Evolutionary conservation across 2,888 invertebrate species (phyloP), one percentile per base, ranked within the genome.

Genomic region (Lycaena phlaeas): DNA sequence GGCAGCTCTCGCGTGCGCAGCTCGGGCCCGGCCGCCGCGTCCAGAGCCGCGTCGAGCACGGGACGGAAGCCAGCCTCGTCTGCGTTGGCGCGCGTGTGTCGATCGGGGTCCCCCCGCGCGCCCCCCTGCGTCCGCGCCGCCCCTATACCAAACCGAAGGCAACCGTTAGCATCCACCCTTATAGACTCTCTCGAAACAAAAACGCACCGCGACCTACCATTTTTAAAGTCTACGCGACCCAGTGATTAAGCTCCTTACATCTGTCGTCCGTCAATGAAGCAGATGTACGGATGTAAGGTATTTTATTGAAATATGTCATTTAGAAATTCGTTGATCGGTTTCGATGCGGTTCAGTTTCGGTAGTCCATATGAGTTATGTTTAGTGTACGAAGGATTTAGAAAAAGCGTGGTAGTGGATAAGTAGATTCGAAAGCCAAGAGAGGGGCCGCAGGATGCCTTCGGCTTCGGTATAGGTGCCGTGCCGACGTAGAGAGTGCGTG

Each of bases 111-210:
- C 25, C 28, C 46, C 46, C 50, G 62, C 62, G 67, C 77, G 45
- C 47, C 45, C 40, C 37, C 46, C 46, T 49, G 56, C 56, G 50
- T 57, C 41, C 52, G 49, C 49, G 49, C 76, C 81, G 81, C 87
- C 89, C 90, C 91, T 91, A 90, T 88, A 89, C 90, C 68, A 74
- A 92, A 92, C 93, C 92, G 91, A 91, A 91, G 92, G 92, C 92
- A 90, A 89, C 89, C 78, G 70, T 59, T 57, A 56, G 50, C 38
- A 42, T 30, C 27, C n/a, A n/a, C n/a, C 43, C 50, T 48, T 30
- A 30, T n/a, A 31, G 22, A 36, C 14, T n/a, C n/a, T n/a, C n/a
- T 25, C 14, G 27, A 40, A 14, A 15, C 22, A 15, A 40, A 28
- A 40, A 26, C 27, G 25, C n/a, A 42, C 27, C 26, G 25, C 25